phyloP scores from a whole-genome alignment of 2,797 vertebrate species.

The Pelodytes ibericus region DNA sequence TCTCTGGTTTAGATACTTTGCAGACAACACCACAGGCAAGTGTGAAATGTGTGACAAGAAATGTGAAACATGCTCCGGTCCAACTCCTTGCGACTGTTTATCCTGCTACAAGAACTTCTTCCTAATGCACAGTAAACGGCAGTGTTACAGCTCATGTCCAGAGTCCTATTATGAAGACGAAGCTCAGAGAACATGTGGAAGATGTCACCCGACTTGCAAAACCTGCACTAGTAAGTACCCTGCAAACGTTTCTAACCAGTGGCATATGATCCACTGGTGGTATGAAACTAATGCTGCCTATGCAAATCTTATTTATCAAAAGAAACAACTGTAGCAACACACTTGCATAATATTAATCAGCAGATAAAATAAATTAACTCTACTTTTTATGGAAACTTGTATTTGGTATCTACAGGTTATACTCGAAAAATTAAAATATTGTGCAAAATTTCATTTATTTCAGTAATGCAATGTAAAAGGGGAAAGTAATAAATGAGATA shows the following conservation, averaged over 20 bases:
- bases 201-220: slow-evolving; percentile 84
- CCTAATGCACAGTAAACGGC: slow-evolving; percentile 73
- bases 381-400: no score
- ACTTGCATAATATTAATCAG: no score
- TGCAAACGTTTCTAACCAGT: background rate
- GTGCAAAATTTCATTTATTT: no score
- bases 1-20: slow-evolving; percentile 66
- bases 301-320: no score
- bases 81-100: slow-evolving; percentile 72
- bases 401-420: no score
- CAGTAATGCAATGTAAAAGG: no score
- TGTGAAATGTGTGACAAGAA: slow-evolving; percentile 84
- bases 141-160: slow-evolving; percentile 82
- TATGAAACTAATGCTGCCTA: no score
- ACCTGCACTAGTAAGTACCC: slow-evolving; percentile 79
- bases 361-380: no score
- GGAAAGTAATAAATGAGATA: no score
- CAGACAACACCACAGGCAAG: slow-evolving; percentile 64
- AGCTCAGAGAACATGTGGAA: slow-evolving; percentile 74
- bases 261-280: background rate
- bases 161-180: slow-evolving; percentile 73
- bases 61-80: slow-evolving; percentile 80
- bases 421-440: no score
- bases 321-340: no score
- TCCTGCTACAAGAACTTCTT: slow-evolving; percentile 79